Conservation (phyloP, 2,797 vertebrate species). For the Sardinella longiceps region DNA sequence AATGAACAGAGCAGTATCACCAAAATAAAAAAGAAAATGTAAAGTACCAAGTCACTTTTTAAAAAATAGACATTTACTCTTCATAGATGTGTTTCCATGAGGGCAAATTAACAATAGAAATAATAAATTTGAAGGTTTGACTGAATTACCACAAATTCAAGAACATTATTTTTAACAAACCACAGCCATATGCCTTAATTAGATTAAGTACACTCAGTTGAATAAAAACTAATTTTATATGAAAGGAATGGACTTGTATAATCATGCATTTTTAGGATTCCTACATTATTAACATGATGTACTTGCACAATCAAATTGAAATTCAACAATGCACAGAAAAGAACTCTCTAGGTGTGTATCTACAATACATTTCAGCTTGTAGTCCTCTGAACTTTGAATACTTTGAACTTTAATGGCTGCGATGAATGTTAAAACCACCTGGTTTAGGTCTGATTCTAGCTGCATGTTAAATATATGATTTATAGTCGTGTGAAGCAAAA, state of each 20-base stretch:
- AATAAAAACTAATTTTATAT: constrained; percentile 21
- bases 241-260: constrained; percentile 1
- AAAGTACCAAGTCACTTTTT: constrained; percentile 68
- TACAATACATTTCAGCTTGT: constrained; percentile 2
- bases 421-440: not conserved
- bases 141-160: constrained; percentile 20
- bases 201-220: constrained; percentile 27
- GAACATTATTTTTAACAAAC: not conserved
- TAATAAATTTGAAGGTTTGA: not conserved
- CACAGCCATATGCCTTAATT: constrained; percentile 8
- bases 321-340: constrained; percentile 6
- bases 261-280: constrained; percentile 10
- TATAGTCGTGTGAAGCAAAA: constrained; percentile 7
- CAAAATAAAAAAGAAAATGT: constrained; percentile 44
- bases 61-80: constrained; percentile 50
- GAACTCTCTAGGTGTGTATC: not conserved
- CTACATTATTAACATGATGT: not conserved
- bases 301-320: not conserved
- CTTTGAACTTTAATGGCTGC: not conserved
- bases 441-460: constrained; percentile 1
- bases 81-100: constrained; percentile 30
- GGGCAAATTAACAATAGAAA: constrained; percentile 8
- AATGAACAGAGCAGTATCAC: constrained; percentile 60
- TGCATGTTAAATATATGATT: constrained; percentile 4
- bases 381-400: constrained; percentile 1